A percentile compares a stretch with the other conserved stretches of the same genome.
Evolutionary conservation across 2,797 vertebrate genomes (phyloP).

Genomic region (Liparis tanakae): DNA sequence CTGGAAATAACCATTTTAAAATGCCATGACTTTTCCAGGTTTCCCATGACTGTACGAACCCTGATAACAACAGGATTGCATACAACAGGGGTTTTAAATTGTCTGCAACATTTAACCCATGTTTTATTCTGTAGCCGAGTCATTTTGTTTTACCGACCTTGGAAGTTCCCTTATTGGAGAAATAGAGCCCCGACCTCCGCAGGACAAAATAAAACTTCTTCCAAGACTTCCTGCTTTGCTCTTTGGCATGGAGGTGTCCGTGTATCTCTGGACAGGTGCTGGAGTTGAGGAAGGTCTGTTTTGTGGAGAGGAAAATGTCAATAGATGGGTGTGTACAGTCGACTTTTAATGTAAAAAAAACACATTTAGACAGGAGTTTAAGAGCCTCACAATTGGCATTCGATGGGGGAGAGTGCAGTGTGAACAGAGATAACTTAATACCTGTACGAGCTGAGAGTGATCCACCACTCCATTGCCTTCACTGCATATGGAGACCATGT

Average conservation of each 20-base stretch:
- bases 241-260: constrained; percentile 93
- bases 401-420: constrained; percentile 20
- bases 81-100: background rate
- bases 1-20: too few relatives aligned
- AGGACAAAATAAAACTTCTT: constrained; percentile 96
- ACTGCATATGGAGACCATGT: constrained; percentile 92
- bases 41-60: too few relatives aligned
- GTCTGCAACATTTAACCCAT: background rate
- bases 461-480: constrained; percentile 88
- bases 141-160: constrained; percentile 85
- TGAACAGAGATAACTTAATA: constrained; percentile 64
- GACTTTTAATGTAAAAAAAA: constrained; percentile 29
- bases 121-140: background rate
- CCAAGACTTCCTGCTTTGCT: constrained; percentile 95
- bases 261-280: constrained; percentile 96
- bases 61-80: too few relatives aligned
- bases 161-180: constrained; percentile 96
- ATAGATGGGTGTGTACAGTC: constrained; percentile 8
- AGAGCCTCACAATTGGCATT: constrained; percentile 5
- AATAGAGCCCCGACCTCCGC: constrained; percentile 96
- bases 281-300: constrained; percentile 94
- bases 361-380: constrained; percentile 9
- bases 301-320: constrained; percentile 58
- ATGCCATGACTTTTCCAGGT: too few relatives aligned
- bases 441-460: constrained; percentile 92